Base-by-base conservation (phyloP, 2,113 vertebrate species). In the Progne subis region DNA sequence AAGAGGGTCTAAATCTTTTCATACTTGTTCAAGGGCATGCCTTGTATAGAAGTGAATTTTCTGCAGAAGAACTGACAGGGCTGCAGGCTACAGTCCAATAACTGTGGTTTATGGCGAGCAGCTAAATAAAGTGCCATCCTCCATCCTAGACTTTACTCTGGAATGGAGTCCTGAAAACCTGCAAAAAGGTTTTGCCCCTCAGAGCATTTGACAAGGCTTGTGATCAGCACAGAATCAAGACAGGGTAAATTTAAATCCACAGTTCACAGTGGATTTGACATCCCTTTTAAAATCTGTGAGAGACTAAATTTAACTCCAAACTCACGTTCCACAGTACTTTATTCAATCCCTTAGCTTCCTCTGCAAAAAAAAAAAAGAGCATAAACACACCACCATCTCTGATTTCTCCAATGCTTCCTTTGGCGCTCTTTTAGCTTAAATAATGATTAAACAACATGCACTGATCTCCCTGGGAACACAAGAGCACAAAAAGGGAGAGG, bases 91-190 rank as follows among this genome's bases (percentile, higher is more conserved):
- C 64, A 86, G 92, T 83, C 76, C 90, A 90, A 67, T 34, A 86
- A 67, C 63, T 0, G 2, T 74, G 43, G 77, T 82, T 90, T 90
- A 92, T 37, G 34, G 72, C 55, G 46, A 88, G 71, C 64, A 88
- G 43, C 59, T 93, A 92, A 88, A 94, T 83, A 75, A 93, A 44
- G 79, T 88, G 76, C 55, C 68, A 92, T 95, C 83, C 89, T 86
- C 24, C 47, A 56, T 59, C 47, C 68, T 3, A 1, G 39, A 70
- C 52, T 7, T 86, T 65, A 55, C 39, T 52, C 76, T 67, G 68
- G 55, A 81, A 63, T 5, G 2, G 14, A 60, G 43, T 78, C 64
- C 64, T 90, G 75, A 65, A 90, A 93, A 88, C 20, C 57, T 71
- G 67, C 46, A 75, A 77, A 93, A 92, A 59, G 39, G 29, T 90